Evolutionary conservation across 2,888 invertebrate species (phyloP), one percentile per base, ranked within the genome.

Genomic region (Masnerella sp.): DNA sequence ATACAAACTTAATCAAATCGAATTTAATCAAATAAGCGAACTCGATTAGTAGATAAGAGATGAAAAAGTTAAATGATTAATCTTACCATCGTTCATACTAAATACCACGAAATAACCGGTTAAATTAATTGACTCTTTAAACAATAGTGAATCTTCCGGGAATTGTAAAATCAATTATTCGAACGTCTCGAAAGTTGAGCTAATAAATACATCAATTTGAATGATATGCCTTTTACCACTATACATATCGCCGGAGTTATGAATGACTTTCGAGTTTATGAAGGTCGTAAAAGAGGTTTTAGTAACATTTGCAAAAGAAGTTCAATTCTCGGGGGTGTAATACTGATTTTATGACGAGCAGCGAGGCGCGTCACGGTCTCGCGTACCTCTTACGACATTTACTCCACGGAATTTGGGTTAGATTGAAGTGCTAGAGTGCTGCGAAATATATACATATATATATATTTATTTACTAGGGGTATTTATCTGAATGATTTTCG

Each of bases 301-400:
- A 1, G 34, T 15, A 49, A 52, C 59, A 36, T 25, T 69, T 25
- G 30, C 42, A 18, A 56, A 54, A 47, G 54, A 64, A 70, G 62
- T 62, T 58, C 56, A 49, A 64, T 58, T 43, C 70, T 58, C 62
- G 17, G 18, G 62, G 56, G 70, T 56, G 62, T 70, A 56, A 70
- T 56, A 38, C 62, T 62, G 70, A 62, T 70, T 70, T 70, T 70
- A 70, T 62, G 62, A 62, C 56, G 49, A 70, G 62, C 43, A 20
- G 62, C 34, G 28, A 59, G 32, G 28, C 58, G 49, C 59, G 59
- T 59, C 59, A 25, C 18, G 42, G 12, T 34, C 56, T 43, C 11
- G 34, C 38, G 45, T 8, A 12, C 47, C 30, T 51, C 42, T 36
- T 61, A 49, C 56, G 54, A 47, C 61, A 62, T 61, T 69, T 58